These are phyloP conservation scores for Pecten maximus DNA, from an alignment of 2,888 invertebrate species.

Conservation along the genomic window DNA sequence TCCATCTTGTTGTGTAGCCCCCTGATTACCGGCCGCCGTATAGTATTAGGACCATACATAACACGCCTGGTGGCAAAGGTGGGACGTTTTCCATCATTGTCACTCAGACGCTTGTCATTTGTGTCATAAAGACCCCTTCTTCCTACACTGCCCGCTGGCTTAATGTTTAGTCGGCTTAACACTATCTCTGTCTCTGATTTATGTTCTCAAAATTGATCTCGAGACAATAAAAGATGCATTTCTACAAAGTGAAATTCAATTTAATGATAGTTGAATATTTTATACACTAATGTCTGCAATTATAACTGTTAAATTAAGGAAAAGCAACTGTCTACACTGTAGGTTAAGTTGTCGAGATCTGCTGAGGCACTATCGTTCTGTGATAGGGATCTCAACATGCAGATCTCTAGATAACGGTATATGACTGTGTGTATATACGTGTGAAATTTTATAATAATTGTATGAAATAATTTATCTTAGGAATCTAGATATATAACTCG, in stretches of 20 bases:
- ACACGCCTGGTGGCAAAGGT: slow-evolving; percentile 33
- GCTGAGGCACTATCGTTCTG: neutral
- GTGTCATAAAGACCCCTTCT: slow-evolving; percentile 35
- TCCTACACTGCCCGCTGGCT: neutral
- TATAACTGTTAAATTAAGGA: neutral
- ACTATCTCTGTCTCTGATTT: neutral
- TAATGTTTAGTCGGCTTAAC: slow-evolving; percentile 13
- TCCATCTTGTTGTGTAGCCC: slow-evolving; percentile 6
- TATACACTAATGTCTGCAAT: neutral
- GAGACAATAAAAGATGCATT: neutral
- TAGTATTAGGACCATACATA: neutral
- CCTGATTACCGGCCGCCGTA: slow-evolving; percentile 26
- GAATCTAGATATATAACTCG: neutral
- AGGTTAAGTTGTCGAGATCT: neutral
- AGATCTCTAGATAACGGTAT: neutral
- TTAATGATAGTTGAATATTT: neutral
- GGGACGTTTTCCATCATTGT: slow-evolving; percentile 35
- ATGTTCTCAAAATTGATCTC: neutral
- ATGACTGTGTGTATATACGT: slow-evolving; percentile 26
- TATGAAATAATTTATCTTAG: slow-evolving; percentile 13
- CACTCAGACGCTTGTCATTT: slow-evolving; percentile 28
- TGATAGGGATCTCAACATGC: slow-evolving; percentile 14
- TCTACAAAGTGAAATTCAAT: neutral
- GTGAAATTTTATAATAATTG: slow-evolving; percentile 30
- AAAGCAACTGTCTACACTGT: neutral